Conservation (phyloP, 30 jellyfish, hydroid and myxozoan genomes). For the Nemopilema nomurai region DNA sequence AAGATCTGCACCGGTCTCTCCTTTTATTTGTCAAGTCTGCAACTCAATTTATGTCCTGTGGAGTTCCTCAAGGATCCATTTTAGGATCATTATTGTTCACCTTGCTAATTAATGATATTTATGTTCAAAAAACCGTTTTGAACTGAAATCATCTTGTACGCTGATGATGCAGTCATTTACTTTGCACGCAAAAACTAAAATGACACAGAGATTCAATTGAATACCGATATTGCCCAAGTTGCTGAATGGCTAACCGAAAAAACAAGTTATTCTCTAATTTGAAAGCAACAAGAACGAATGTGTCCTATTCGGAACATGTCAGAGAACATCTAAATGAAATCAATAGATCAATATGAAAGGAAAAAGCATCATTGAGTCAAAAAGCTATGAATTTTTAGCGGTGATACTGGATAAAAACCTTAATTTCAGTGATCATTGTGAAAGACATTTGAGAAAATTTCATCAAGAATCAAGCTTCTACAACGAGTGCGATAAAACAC, state of each 20-base stretch:
- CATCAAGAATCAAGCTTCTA: conserved; percentile 47
- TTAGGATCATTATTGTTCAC: conserved; percentile 30
- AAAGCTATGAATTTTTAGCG: conserved; percentile 46
- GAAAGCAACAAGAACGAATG: conserved; percentile 43
- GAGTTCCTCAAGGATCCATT: conserved; percentile 58
- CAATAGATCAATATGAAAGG: conserved; percentile 31
- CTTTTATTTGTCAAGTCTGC: conserved; percentile 21
- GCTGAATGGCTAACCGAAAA: conserved; percentile 32
- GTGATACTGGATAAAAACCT: conserved; percentile 15
- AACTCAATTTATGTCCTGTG: conserved; percentile 22
- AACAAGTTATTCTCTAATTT: conserved; percentile 21
- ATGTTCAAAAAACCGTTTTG: conserved; percentile 25
- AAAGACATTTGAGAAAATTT: conserved; percentile 5
- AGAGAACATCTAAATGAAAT: conserved; percentile 25
- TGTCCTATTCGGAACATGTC: conserved; percentile 45
- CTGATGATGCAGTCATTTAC: conserved; percentile 61
- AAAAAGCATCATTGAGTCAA: conserved; percentile 46
- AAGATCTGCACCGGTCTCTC: too few relatives aligned
- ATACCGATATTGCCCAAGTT: conserved; percentile 37
- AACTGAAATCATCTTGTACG: conserved; percentile 18
- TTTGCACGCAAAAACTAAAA: conserved; percentile 37
- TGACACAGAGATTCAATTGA: conserved; percentile 36
- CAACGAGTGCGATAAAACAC: conserved; percentile 37
- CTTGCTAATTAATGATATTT: conserved; percentile 33
- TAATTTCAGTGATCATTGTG: conserved; percentile 27